These are phyloP conservation scores for Bathybates hornii DNA, from an alignment of 2,113 vertebrate species.

Conservation along the genomic window DNA sequence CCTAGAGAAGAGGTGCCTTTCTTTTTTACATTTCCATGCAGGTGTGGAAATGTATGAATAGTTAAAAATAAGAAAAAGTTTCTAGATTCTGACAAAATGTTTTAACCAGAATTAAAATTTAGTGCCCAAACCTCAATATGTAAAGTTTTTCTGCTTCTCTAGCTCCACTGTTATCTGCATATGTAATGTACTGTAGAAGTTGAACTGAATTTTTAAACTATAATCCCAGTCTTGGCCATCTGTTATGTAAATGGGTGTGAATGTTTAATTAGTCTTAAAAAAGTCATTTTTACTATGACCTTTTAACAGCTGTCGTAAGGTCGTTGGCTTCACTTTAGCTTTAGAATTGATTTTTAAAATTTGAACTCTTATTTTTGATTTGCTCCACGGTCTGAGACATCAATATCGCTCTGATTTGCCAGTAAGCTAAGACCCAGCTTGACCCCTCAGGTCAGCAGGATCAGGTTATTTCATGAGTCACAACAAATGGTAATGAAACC, in stretches of 20 bases:
- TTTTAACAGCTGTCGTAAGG: background rate
- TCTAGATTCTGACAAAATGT: background rate
- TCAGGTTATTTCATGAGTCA: fast-evolving
- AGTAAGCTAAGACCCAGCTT: background rate
- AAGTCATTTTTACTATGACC: background rate
- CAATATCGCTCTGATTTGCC: background rate
- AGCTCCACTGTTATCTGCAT: background rate
- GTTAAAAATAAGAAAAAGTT: background rate
- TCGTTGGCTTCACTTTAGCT: background rate
- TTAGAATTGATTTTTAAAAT: background rate
- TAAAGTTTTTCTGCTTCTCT: background rate
- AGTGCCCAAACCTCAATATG: background rate
- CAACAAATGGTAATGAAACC: background rate
- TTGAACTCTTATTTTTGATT: background rate
- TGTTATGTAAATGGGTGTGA: background rate
- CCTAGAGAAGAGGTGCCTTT: background rate
- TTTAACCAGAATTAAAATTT: background rate
- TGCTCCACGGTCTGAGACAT: background rate
- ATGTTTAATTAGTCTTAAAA: background rate
- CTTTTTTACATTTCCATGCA: background rate
- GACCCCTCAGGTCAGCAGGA: background rate
- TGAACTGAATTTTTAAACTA: background rate
- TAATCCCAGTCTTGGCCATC: background rate
- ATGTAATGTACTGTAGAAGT: background rate
- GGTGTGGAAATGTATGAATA: background rate